phyloP scores from a whole-genome alignment of 1,140 invertebrate genomes.

The Bathynomus jamesi region DNA sequence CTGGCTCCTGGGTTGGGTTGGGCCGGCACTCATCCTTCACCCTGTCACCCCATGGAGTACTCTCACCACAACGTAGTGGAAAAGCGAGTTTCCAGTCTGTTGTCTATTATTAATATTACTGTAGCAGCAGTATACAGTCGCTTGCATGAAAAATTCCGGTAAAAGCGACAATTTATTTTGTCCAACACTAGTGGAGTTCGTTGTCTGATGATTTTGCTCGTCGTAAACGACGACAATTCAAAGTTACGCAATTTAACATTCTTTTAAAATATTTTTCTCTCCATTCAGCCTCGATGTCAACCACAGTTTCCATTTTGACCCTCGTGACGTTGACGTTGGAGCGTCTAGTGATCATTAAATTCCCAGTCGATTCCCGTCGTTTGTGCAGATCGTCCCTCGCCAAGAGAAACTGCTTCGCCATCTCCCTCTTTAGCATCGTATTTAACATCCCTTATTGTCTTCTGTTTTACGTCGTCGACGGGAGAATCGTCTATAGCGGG shows the following conservation, averaged over 20 bases:
- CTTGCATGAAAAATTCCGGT: too few species aligned
- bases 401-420: neutral
- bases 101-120: too few species aligned
- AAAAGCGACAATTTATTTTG: too few species aligned
- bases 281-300: conserved; percentile 11
- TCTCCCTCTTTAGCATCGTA: conserved; percentile 15
- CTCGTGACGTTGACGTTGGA: conserved; percentile 19
- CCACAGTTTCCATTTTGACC: conserved; percentile 17
- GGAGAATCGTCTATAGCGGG: neutral
- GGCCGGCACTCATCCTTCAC: too few species aligned
- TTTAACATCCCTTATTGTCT: conserved; percentile 27
- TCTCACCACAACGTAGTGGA: too few species aligned
- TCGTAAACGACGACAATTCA: too few species aligned
- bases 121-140: too few species aligned
- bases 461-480: neutral
- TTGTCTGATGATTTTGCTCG: too few species aligned
- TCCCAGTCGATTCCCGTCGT: conserved; percentile 1
- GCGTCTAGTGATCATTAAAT: conserved; percentile 15
- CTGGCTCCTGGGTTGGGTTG: too few species aligned
- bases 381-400: conserved; percentile 6
- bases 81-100: too few species aligned
- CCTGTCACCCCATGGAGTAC: too few species aligned
- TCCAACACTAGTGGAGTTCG: too few species aligned
- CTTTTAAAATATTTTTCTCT: neutral
- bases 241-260: neutral